Base-by-base conservation (phyloP, 2,113 vertebrate genomes). In the Thinocorus orbignyianus region DNA sequence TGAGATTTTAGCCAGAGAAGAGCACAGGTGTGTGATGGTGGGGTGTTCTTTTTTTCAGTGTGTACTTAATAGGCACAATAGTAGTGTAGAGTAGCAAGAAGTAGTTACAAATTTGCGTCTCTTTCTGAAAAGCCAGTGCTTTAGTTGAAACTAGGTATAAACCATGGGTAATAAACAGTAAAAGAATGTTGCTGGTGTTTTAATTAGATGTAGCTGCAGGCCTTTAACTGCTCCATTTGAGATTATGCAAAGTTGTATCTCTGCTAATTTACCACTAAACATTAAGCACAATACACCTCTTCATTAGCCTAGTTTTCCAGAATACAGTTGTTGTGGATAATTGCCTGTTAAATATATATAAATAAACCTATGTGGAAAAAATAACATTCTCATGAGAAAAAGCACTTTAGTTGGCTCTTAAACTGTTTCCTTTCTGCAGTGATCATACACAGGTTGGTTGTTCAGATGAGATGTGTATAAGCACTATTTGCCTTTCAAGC, bases 171-270 rank as follows among this genome's bases (percentile, higher is more conserved):
- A 66, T 58, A 58, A 87, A 44, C 41, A 77, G 2, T 2, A n/a
- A 76, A 94, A 93, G 46, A 19, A 23, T 20, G n/a, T 30, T 64
- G 19, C 26, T 83, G 28, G 4, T 65, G 16, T 74, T 79, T 84
- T 81, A 62, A 57, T 93, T 69, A 72, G 65, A 31, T 31, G 7
- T 49, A 88, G n/a, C 64, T 93, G 58, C 79, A 55, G 86, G 39
- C 41, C 10, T 84, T 64, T 83, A 23, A 48, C 22, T 77, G 64
- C 16, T 78, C 8, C 15, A 3, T 33, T 88, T 61, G 44, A 88
- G 44, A 65, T 14, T 54, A 46, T 26, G 19, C 22, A 57, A 28
- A 65, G 12, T 28, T 48, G 18, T 79, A 41, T 81, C 37, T 91
- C 52, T 92, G 10, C 49, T 92, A 61, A 54, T 81, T 64, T n/a